phyloP scores from a whole-genome alignment of 2,113 vertebrate species.

The Hemichromis elongatus region DNA sequence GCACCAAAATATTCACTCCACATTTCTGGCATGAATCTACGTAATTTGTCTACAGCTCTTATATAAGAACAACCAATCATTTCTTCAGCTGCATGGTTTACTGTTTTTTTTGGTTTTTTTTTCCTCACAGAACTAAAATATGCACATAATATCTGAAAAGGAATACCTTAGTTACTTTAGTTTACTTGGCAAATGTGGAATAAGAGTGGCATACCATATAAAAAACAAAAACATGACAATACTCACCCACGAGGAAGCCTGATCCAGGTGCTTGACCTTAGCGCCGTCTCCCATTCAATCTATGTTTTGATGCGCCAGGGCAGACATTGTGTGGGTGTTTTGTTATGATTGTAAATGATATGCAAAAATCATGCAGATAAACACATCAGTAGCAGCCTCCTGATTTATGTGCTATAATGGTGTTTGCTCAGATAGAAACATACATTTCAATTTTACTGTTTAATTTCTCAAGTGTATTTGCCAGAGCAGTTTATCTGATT shows the following conservation, averaged over 20 bases:
- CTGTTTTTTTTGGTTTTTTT: not conserved
- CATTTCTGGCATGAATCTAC: not conserved
- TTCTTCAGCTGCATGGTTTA: not conserved
- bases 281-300: not conserved
- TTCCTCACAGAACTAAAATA: accelerated
- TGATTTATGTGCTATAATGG: not conserved
- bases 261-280: not conserved
- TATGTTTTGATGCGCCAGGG: not conserved
- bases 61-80: not conserved
- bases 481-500: not conserved
- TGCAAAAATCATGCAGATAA: slow-evolving; percentile 14
- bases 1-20: not conserved
- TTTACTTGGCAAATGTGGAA: not conserved
- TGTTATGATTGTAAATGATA: slow-evolving; percentile 5
- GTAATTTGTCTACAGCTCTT: not conserved
- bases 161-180: not conserved
- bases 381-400: not conserved
- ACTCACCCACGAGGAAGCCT: not conserved
- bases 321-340: not conserved
- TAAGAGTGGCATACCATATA: not conserved
- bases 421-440: not conserved
- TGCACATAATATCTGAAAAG: not conserved
- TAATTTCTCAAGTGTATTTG: not conserved
- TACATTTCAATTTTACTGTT: not conserved
- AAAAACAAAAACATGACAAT: not conserved